These are phyloP conservation scores for Microtus montanus DNA, from an alignment of 2,113 vertebrate species.

Conservation along the genomic window DNA sequence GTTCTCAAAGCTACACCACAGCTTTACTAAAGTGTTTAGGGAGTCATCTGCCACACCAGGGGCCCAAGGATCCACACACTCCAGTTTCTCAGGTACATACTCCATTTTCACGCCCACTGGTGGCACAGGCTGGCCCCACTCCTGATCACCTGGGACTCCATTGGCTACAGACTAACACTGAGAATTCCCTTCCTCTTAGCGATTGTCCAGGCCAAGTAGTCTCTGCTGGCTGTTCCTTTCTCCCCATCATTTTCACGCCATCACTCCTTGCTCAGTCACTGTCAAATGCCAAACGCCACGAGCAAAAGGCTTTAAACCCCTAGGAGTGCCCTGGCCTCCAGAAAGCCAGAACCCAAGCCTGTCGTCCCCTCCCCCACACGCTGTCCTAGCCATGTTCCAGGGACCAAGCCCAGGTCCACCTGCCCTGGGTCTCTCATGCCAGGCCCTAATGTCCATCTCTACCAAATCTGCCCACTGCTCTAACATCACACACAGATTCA, in stretches of 20 bases:
- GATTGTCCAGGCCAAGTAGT: background rate
- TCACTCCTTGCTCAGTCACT: background rate
- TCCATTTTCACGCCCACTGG: conserved; percentile 14
- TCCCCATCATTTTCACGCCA: background rate
- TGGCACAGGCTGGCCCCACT: background rate
- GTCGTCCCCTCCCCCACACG: background rate
- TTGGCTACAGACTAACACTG: background rate
- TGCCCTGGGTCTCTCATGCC: background rate
- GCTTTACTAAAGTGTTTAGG: background rate
- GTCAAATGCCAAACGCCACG: background rate
- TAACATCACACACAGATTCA: background rate
- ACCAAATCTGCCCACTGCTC: background rate
- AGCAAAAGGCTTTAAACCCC: background rate
- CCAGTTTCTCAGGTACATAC: background rate
- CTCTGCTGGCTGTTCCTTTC: background rate
- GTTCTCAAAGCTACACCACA: background rate
- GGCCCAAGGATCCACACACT: background rate
- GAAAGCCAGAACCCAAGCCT: background rate
- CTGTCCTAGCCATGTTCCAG: background rate
- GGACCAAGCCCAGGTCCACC: background rate
- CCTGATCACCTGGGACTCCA: background rate
- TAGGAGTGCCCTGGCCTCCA: background rate
- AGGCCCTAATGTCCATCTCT: background rate
- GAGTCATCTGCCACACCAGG: background rate
- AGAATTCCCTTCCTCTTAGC: background rate